Base-by-base conservation (phyloP, 1,140 invertebrate species). In the Mycetomoellerius zeteki region DNA sequence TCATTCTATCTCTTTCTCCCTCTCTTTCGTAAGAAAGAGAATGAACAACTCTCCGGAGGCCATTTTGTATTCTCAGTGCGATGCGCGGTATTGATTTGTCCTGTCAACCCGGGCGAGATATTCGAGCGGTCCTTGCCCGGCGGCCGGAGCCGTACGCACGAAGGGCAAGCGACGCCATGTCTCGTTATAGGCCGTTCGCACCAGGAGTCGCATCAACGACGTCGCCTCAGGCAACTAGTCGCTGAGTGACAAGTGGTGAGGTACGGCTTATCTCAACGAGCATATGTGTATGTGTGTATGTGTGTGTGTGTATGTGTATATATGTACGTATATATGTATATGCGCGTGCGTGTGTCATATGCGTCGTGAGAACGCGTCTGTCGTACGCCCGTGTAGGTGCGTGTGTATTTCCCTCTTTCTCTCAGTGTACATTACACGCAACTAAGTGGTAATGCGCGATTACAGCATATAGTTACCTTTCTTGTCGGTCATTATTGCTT, bases 401-500 rank as follows among this genome's bases (percentile, higher is more conserved):
- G 43, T 73, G 80, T 84, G 50, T 43, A 73, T 73, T 73, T 75
- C 80, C n/a, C 54, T 75, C 37, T 24, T 54, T 27, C 78, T 73
- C 67, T 60, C 69, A 71, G 14, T 75, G 56, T 62, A 75, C 24
- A 33, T 73, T 75, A 89, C 87, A 91, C 77, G 88, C 86, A 91
- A 52, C 72, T 91, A 30, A 92, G 33, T 80, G 58, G 72, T 76
- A 88, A 69, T 67, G 75, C 89, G 86, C 81, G 82, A 77, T 85
- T 92, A 91, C 91, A 91, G 73, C 84, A 71, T 91, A 95, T 95
- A 95, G 90, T 95, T 95, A 95, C 95, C 95, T 95, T 95, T 95
- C 88, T 95, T 95, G 95, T 95, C 95, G 91, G 94, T 94, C 95
- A 95, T 95, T 95, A 95, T 95, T 94, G 92, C 93, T 94, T 94